phyloP scores from a whole-genome alignment of 2,797 vertebrate genomes.

The Ctenopoma multispine region DNA sequence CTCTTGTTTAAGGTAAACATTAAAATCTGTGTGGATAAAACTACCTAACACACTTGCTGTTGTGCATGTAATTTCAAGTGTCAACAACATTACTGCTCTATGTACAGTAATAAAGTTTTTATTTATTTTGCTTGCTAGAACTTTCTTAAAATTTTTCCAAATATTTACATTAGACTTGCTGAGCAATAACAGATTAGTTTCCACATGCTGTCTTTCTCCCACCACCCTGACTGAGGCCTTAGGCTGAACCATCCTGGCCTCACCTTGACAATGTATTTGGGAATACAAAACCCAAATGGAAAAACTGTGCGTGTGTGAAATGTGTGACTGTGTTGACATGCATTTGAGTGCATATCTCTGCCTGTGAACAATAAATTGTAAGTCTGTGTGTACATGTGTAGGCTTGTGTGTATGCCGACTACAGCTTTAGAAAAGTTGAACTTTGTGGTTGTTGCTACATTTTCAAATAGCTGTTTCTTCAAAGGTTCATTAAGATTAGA shows the following conservation, averaged over 20 bases:
- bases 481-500: background rate
- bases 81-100: too few relatives aligned
- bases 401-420: background rate
- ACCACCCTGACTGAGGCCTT: background rate
- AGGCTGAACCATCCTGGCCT: constrained; percentile 2
- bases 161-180: background rate
- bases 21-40: background rate
- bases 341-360: background rate
- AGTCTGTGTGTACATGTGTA: background rate
- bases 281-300: constrained; percentile 26
- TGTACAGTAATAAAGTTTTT: background rate
- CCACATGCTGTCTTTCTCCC: background rate
- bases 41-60: background rate
- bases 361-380: background rate
- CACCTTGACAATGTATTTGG: constrained; percentile 23
- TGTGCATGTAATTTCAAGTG: too few relatives aligned
- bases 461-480: background rate
- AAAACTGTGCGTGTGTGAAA: constrained; percentile 13
- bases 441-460: background rate
- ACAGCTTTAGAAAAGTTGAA: background rate
- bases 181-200: constrained; percentile 22
- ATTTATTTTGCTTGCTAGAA: too few relatives aligned
- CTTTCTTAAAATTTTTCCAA: too few relatives aligned
- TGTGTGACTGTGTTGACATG: background rate
- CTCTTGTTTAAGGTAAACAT: background rate